phyloP scores from a whole-genome alignment of 2,797 vertebrate genomes.

The Danio albolineatus region DNA sequence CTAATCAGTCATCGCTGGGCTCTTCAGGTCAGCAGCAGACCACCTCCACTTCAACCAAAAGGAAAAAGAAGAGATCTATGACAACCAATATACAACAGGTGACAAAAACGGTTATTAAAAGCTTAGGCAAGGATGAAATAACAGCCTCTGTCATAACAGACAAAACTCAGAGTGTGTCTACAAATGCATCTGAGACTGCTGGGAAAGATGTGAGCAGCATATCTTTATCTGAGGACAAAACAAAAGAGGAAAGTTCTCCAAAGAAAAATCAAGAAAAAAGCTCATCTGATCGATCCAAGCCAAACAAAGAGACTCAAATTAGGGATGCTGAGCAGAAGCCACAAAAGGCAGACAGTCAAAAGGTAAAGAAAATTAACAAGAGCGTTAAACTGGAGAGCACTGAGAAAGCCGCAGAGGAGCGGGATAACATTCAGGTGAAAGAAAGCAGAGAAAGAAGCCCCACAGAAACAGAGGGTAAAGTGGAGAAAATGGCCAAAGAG shows the following conservation, averaged over 20 bases:
- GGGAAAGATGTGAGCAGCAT: constrained; percentile 65
- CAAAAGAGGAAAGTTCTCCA: constrained; percentile 56
- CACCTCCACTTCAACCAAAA: constrained; percentile 70
- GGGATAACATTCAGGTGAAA: constrained; percentile 64
- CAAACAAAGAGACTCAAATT: constrained; percentile 67
- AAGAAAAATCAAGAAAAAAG: constrained; percentile 60
- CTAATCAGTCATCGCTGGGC: constrained; percentile 72
- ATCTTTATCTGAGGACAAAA: constrained; percentile 62
- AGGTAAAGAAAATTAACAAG: constrained; percentile 75
- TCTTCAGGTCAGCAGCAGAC: constrained; percentile 72
- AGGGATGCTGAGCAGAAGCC: constrained; percentile 71
- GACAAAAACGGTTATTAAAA: constrained; percentile 61
- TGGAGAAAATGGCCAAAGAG: constrained; percentile 64
- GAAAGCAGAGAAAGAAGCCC: constrained; percentile 59
- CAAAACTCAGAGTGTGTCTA: constrained; percentile 61
- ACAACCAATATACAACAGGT: constrained; percentile 68
- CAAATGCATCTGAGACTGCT: constrained; percentile 55
- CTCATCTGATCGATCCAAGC: constrained; percentile 53
- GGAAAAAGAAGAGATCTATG: constrained; percentile 69
- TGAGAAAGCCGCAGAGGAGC: constrained; percentile 59
- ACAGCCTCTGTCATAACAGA: constrained; percentile 49
- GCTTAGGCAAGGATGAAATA: constrained; percentile 50
- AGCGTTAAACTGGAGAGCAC: constrained; percentile 69
- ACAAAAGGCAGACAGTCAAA: constrained; percentile 63
- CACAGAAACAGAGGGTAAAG: constrained; percentile 47